Conservation (phyloP, 1,140 invertebrate genomes). For the Bombus fervidus region DNA sequence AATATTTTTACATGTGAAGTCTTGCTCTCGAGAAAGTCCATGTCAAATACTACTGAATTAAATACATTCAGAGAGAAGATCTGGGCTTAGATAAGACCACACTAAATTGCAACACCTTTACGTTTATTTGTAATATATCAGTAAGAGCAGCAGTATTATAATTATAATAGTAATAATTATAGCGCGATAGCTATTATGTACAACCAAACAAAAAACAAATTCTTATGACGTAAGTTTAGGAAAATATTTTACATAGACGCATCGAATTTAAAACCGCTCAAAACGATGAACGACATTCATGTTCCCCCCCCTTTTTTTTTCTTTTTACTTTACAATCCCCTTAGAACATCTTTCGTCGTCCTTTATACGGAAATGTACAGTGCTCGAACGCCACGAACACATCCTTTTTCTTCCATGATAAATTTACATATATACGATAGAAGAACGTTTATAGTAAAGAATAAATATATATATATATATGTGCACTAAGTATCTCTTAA, state of each 20-base stretch:
- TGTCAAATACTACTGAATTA: not conserved
- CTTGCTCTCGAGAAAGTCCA: not conserved
- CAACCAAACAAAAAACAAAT: conserved; percentile 47
- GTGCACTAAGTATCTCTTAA: conserved; percentile 37
- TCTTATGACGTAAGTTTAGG: conserved; percentile 16
- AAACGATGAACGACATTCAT: not conserved
- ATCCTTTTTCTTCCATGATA: not conserved
- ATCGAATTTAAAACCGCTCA: conserved; percentile 1
- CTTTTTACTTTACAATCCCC: not conserved
- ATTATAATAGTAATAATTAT: conserved; percentile 42
- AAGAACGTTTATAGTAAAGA: conserved; percentile 22
- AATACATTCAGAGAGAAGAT: not conserved
- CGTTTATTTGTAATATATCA: conserved; percentile 62
- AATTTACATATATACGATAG: conserved; percentile 19
- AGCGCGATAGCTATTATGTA: conserved; percentile 49
- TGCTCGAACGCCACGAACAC: not conserved
- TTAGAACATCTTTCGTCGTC: not conserved
- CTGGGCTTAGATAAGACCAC: not conserved
- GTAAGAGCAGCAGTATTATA: conserved; percentile 48
- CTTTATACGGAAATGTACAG: not conserved
- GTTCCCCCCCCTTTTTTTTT: not conserved
- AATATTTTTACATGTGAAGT: no score
- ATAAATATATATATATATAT: conserved; percentile 36
- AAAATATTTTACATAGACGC: conserved; percentile 46
- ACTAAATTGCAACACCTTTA: conserved; percentile 41